Evolutionary conservation across 2,797 vertebrate genomes (phyloP).

Genomic region (Hippopotamyrus pictus): DNA sequence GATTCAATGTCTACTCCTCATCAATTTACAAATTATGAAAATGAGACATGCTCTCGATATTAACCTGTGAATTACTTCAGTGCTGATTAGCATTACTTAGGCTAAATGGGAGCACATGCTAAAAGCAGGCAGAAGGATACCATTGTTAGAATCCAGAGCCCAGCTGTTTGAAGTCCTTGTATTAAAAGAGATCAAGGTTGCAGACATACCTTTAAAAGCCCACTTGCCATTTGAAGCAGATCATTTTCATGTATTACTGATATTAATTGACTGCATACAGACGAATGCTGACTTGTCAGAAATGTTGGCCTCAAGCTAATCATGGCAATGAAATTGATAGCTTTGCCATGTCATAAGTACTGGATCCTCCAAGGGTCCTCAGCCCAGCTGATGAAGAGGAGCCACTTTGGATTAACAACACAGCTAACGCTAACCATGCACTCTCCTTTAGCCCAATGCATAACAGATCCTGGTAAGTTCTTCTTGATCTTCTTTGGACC

Average conservation of each 20-base stretch:
- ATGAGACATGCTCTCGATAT: background rate
- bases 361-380: background rate
- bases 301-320: background rate
- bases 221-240: constrained; percentile 17
- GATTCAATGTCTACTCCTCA: background rate
- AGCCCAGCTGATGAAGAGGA: background rate
- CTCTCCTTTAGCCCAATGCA: background rate
- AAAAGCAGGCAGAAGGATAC: background rate
- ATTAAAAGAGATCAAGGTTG: background rate
- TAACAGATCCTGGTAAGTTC: background rate
- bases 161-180: background rate
- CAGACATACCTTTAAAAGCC: background rate
- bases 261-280: constrained; percentile 8
- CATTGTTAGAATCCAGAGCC: background rate
- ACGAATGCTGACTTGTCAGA: constrained; percentile 14
- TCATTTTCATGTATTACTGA: constrained; percentile 16
- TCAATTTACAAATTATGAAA: background rate
- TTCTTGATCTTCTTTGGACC: background rate
- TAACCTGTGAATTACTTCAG: background rate
- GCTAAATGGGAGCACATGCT: background rate
- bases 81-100: constrained; percentile 6
- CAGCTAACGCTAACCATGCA: background rate
- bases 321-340: background rate
- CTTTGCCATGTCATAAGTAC: background rate
- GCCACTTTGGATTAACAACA: background rate